Base-by-base conservation (phyloP, 1,140 invertebrate genomes). In the Drosophila varians region DNA sequence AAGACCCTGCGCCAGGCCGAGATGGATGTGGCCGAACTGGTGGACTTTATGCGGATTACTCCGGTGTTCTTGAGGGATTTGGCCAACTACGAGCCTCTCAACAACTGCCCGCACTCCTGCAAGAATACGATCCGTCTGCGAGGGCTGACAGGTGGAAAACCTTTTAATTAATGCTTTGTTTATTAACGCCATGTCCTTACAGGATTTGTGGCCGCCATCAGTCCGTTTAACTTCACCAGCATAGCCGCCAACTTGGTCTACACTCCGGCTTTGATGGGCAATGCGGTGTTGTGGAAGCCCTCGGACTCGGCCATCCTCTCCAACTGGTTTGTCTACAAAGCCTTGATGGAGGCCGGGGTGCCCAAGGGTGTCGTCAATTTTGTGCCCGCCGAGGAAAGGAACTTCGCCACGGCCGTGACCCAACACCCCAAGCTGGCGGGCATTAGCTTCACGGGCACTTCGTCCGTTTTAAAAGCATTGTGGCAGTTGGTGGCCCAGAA, bases 221-320 rank as follows among this genome's bases (percentile, higher is more conserved):
- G 98, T 64, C 99, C 99, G 0, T 99, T 99, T 90, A 99, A 99
- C 92, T 99, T 99, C 86, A 99, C 99, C 21, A 98, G 99, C 2
- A 99, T 99, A 83, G 98, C 98, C 47, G 99, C 97, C 26, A 99
- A 99, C 92, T 92, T 99, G 43, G 95, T 97, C 0, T 97, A 97
- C 74, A 98, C 98, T 1, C 98, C 99, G 1, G 97, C 98, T 18
- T 92, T 99, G 8, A 99, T 99, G 97, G 99, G 99, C n/a, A 99
- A 99, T 92, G 94, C 95, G 7, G 97, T 98, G 5, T 74, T 99
- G 25, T 99, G 98, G 98, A 99, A 99, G 91, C 98, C 99, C 2
- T 99, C 98, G 3, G 98, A 99, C 82, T 99, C 98, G 3, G 98
- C 99, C 25, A 91, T 99, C 2, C 93, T 99, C 1, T 99, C 98